A percentile compares a stretch with the other conserved stretches of the same genome.
Evolutionary conservation across 2,888 invertebrate genomes (phyloP).

Genomic region (Drosophila macrothrix): DNA sequence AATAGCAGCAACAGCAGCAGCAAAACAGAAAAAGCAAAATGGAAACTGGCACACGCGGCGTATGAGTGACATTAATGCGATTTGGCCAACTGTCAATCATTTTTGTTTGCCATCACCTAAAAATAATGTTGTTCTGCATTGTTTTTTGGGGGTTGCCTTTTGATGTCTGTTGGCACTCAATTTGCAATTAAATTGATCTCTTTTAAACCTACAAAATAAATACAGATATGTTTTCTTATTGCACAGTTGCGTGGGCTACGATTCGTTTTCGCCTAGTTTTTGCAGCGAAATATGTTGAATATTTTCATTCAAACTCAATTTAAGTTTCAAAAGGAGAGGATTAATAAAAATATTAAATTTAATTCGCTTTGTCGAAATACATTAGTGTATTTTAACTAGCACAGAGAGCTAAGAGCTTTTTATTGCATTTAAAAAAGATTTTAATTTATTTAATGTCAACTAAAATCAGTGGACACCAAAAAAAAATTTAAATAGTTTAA

Average conservation of each 20-base stretch:
- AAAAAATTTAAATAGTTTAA: neutral
- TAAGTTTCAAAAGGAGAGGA: neutral
- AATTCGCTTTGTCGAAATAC: neutral
- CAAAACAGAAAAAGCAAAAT: neutral
- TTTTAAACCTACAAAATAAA: constrained; percentile 62
- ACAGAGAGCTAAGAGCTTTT: neutral
- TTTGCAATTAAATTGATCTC: constrained; percentile 76
- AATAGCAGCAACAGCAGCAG: neutral
- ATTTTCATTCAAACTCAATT: neutral
- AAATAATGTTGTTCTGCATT: constrained; percentile 32
- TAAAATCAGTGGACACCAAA: neutral
- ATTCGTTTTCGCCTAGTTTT: constrained; percentile 2
- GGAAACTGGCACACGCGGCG: constrained; percentile 37
- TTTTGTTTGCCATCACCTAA: constrained; percentile 44
- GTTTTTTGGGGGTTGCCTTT: constrained; percentile 45
- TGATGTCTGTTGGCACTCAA: constrained; percentile 55
- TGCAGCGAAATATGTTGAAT: neutral
- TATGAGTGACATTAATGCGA: constrained; percentile 82
- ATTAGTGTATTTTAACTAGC: neutral
- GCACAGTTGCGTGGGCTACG: neutral
- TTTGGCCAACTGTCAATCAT: constrained; percentile 81
- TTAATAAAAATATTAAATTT: neutral
- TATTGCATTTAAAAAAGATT: neutral
- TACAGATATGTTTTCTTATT: constrained; percentile 21
- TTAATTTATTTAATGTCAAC: neutral